Percentiles rank a stretch among this genome's conserved stretches.
These are phyloP conservation scores for Chironomus striatipennis DNA, from an alignment of 1,140 invertebrate species.

Conservation along the genomic window DNA sequence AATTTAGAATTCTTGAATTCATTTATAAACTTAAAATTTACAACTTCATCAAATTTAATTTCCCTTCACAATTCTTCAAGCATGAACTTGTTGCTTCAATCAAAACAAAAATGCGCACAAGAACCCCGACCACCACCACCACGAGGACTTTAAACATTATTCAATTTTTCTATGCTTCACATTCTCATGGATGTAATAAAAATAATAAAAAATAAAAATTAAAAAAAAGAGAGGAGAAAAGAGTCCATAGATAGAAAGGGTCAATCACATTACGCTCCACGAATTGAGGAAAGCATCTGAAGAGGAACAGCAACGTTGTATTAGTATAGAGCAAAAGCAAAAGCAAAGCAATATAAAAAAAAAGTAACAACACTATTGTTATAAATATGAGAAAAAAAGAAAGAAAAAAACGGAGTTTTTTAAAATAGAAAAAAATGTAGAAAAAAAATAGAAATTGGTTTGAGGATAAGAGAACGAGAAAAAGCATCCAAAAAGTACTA, in stretches of 20 bases:
- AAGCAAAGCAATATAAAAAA: neutral
- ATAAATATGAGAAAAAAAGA: neutral
- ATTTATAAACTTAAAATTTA: no score
- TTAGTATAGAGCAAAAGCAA: conserved; percentile 6
- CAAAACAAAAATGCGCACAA: neutral
- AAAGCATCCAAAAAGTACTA: conserved; percentile 23
- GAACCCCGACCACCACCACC: neutral
- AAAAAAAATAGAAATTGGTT: conserved; percentile 15
- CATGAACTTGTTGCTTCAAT: no score
- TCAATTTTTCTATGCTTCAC: conserved; percentile 6
- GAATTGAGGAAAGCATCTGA: conserved; percentile 17
- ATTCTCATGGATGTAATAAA: conserved; percentile 12
- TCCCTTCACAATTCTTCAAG: no score
- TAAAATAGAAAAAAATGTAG: conserved; percentile 18
- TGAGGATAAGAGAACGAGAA: conserved; percentile 7
- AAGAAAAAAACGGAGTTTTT: conserved; percentile 16
- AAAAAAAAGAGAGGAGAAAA: neutral
- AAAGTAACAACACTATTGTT: conserved; percentile 18
- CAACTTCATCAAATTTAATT: no score
- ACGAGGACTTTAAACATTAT: neutral
- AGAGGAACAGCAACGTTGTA: conserved; percentile 19
- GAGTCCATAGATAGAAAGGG: conserved; percentile 15
- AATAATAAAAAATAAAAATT: neutral
- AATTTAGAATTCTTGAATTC: no score
- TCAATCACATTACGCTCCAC: conserved; percentile 15